phyloP scores from a whole-genome alignment of 92 coral and sea anemone genomes.

The Actinernus sp. region DNA sequence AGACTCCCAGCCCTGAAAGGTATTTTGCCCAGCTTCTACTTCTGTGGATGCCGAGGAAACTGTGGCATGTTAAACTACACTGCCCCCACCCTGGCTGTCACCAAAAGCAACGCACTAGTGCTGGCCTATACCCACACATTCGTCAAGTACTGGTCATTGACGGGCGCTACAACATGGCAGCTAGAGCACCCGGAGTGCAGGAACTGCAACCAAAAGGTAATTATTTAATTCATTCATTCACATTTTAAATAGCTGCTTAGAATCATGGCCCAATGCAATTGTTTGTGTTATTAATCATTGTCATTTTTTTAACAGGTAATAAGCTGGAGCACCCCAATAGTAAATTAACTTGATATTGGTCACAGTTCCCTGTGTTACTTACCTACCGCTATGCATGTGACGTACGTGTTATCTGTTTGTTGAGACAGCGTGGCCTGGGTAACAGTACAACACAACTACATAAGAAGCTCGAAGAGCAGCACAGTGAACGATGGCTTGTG shows the following conservation, averaged over 20 bases:
- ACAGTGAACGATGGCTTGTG: conserved; percentile 37
- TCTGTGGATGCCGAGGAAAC: conserved; percentile 65
- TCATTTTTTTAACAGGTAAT: conserved; percentile 15
- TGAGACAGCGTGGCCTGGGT: conserved; percentile 26
- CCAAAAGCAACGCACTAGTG: conserved; percentile 14
- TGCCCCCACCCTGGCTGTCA: conserved; percentile 50
- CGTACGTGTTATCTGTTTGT: conserved; percentile 34
- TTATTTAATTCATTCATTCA: too few relatives aligned
- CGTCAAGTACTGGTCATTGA: conserved; percentile 51
- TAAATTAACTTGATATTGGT: conserved; percentile 39
- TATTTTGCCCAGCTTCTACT: too few relatives aligned
- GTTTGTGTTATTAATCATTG: too few relatives aligned
- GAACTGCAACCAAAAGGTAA: conserved; percentile 37
- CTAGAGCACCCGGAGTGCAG: conserved; percentile 57
- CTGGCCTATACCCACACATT: conserved; percentile 32
- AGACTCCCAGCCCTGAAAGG: conserved; percentile 28
- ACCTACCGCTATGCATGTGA: conserved; percentile 53
- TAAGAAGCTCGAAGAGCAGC: conserved; percentile 37
- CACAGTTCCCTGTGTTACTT: conserved; percentile 45
- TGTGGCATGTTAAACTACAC: conserved; percentile 16
- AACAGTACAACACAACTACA: conserved; percentile 27
- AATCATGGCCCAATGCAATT: too few relatives aligned
- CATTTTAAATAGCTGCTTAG: too few relatives aligned
- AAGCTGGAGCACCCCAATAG: conserved; percentile 47
- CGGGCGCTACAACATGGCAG: conserved; percentile 29